A percentile compares a stretch with the other conserved stretches of the same genome.
phyloP scores from a whole-genome alignment of 2,797 vertebrate species.

The Alectoris magna region DNA sequence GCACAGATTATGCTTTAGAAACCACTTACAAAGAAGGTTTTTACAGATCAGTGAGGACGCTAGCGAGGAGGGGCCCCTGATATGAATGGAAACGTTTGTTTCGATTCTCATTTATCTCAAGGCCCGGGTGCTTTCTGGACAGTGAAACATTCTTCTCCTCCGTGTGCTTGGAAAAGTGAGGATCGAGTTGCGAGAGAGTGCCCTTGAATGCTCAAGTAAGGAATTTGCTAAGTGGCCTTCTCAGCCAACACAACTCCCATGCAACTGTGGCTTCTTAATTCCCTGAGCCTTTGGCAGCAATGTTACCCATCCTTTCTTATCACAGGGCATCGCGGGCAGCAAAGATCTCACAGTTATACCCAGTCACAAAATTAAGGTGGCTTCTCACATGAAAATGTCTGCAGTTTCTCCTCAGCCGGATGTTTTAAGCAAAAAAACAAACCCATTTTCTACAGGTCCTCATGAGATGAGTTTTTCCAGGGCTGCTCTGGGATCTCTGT shows the following conservation, averaged over 20 bases:
- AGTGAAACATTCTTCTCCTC: conserved; percentile 60
- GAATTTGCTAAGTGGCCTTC: conserved; percentile 63
- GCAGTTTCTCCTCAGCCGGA: not conserved
- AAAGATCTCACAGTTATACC: rapidly evolving
- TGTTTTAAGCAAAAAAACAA: not conserved
- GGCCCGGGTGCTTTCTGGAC: conserved; percentile 65
- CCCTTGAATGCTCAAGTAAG: conserved; percentile 63
- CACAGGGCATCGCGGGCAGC: not conserved
- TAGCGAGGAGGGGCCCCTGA: conserved; percentile 69
- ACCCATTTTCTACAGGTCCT: not conserved
- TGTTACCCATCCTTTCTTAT: not conserved
- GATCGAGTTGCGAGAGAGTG: conserved; percentile 59
- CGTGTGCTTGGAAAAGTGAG: conserved; percentile 64
- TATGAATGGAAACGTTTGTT: conserved; percentile 70
- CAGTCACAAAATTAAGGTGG: not conserved
- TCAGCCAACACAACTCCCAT: conserved; percentile 40
- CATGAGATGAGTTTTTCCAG: not conserved
- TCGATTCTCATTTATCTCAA: conserved; percentile 70
- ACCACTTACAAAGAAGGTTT: conserved; percentile 65
- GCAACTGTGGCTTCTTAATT: conserved; percentile 13
- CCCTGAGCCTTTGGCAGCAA: not conserved
- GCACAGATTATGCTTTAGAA: conserved; percentile 63
- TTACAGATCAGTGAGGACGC: conserved; percentile 72
- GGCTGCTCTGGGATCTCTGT: not conserved
- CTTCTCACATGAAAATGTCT: not conserved